Evolutionary conservation across 2,797 vertebrate genomes (phyloP).

Genomic region (Trachops cirrhosus): DNA sequence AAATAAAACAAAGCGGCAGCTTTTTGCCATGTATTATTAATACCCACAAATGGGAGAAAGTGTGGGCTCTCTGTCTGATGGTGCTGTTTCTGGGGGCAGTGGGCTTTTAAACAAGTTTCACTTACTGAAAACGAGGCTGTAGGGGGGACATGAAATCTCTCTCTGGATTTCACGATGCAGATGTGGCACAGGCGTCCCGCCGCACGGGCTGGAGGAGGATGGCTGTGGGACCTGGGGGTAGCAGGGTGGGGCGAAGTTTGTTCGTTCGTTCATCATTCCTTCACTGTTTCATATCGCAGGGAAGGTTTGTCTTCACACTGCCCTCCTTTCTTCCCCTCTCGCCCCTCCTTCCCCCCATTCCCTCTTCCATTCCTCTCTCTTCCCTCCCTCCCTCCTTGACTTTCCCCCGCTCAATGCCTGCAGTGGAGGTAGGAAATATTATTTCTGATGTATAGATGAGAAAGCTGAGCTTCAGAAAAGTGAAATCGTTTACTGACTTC

Average conservation of each 20-base stretch:
- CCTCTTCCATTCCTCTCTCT: accelerated
- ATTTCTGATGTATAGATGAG: neutral
- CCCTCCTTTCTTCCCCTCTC: neutral
- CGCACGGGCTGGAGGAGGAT: neutral
- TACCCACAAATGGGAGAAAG: slow-evolving; percentile 75
- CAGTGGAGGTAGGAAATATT: neutral
- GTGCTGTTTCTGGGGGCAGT: slow-evolving; percentile 67
- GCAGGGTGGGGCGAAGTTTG: neutral
- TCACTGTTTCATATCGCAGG: neutral
- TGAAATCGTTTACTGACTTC: neutral
- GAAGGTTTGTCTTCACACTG: accelerated
- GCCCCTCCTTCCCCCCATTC: neutral
- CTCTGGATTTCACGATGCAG: slow-evolving; percentile 74
- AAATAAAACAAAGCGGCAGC: slow-evolving; percentile 76
- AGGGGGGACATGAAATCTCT: slow-evolving; percentile 73
- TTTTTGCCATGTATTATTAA: slow-evolving; percentile 81
- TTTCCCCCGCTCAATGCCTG: neutral
- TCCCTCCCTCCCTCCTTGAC: too few relatives aligned
- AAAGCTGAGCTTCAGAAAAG: neutral
- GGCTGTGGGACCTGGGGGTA: neutral
- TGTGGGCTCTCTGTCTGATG: slow-evolving; percentile 42
- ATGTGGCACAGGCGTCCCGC: slow-evolving; percentile 41
- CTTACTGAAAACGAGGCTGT: slow-evolving; percentile 76
- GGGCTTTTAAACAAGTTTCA: slow-evolving; percentile 78
- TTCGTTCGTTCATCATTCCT: neutral